Evolutionary conservation across 2,888 invertebrate species (phyloP), one percentile per base, ranked within the genome.

Genomic region (Euplexia lucipara): DNA sequence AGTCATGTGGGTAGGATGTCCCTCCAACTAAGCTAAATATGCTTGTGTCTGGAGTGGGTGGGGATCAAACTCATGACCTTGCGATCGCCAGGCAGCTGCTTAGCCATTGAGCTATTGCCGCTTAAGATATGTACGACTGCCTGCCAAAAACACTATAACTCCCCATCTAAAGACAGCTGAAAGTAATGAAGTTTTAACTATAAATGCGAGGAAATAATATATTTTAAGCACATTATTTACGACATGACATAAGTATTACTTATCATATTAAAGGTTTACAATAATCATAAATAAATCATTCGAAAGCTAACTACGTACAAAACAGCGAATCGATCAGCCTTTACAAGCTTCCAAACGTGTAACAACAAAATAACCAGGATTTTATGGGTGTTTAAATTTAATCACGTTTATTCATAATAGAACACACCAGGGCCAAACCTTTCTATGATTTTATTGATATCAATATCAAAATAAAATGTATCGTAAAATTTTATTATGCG

Each of bases 401-500:
- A 91, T 90, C 88, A 85, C 85, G 81, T 82, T 81, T 78, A 83
- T 85, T 79, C 76, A 85, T 84, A 83, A 83, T 79, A 83, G 79
- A 72, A 86, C 59, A 76, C 58, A 63, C 73, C 69, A 79, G 73
- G 82, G 79, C 79, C 79, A 76, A 68, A 67, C 81, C 69, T 84
- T 85, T 86, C 83, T 88, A 85, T 84, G 83, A 90, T 88, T 89
- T 88, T 87, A 88, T 88, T 81, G 84, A 84, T 87, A 87, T 86
- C 83, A 83, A 86, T 89, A 88, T 90, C 86, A 87, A 88, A 90
- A 88, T 85, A 84, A 77, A 89, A 87, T 85, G 76, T 83, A 86
- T 87, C 88, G 83, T 92, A 86, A 92, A 92, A 75, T 85, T 92
- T 92, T 91, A 92, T 86, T 87, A 82, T 70, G 44, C 70, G 54